Percentiles rank a stretch among this genome's conserved stretches.
These are phyloP conservation scores for Zelostemma sp. DNA, from an alignment of 1,140 invertebrate species.

Conservation along the genomic window DNA sequence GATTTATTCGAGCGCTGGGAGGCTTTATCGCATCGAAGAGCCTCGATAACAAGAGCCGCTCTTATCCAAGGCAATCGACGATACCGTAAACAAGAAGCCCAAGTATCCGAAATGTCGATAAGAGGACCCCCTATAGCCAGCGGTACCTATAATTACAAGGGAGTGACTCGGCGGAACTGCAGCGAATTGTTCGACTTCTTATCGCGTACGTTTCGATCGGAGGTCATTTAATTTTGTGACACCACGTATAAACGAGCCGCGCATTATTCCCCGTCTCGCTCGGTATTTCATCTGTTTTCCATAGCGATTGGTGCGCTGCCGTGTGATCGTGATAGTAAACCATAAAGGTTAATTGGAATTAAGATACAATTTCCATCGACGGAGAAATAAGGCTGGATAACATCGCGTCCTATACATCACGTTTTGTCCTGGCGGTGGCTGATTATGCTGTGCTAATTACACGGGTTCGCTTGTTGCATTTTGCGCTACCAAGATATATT, in stretches of 20 bases:
- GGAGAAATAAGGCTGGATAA: constrained; percentile 20
- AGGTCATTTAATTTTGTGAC: constrained; percentile 66
- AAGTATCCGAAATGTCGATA: constrained; percentile 63
- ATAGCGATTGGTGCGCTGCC: constrained; percentile 5
- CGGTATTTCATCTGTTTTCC: constrained; percentile 9
- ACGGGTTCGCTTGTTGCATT: constrained; percentile 15
- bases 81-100: constrained; percentile 56
- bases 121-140: constrained; percentile 60
- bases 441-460: constrained; percentile 27
- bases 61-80: constrained; percentile 56
- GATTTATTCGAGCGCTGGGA: too few relatives aligned
- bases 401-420: constrained; percentile 32
- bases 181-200: constrained; percentile 51
- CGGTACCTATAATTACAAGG: constrained; percentile 66
- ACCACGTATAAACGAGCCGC: constrained; percentile 28
- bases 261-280: not conserved
- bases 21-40: constrained; percentile 32
- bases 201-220: constrained; percentile 52
- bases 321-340: constrained; percentile 4
- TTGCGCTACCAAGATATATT: constrained; percentile 12
- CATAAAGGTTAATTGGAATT: constrained; percentile 45
- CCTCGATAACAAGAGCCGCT: constrained; percentile 41
- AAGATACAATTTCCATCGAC: constrained; percentile 34
- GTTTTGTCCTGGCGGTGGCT: constrained; percentile 24
- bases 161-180: constrained; percentile 61